Evolutionary conservation across 2,113 vertebrate genomes (phyloP), one percentile per base, ranked within the genome.

Genomic region (Himantopus leucocephalus): DNA sequence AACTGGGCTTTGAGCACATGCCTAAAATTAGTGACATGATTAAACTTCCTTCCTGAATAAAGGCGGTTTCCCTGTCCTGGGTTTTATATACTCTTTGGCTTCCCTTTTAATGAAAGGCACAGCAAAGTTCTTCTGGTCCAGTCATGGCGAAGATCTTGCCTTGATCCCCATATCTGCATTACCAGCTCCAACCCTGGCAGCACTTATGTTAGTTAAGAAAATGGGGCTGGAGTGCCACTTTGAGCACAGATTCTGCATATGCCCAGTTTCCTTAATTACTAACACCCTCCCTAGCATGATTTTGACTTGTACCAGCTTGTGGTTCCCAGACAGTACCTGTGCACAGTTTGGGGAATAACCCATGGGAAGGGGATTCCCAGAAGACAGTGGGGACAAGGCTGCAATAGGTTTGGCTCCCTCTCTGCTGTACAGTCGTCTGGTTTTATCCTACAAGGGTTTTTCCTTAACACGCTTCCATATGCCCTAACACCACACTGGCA

Each of bases 1-100:
- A 58, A 1, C 0, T 2, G 27, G 34, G 30, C 30, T 81, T 58
- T 72, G 16, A 89, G 45, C 27, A 80, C 9, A 5, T 12, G 17
- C 15, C 29, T 66, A 7, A 22, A 13, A 15, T 21, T 41, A 85
- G 13, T 0, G 2, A n/a, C 0, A 2, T 32, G 73, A 30, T 41
- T 50, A 24, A 48, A 4, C 32, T 81, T 81, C 37, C 20, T 68
- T 81, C 55, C 37, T 55, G 14, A 85, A 53, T 3, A n/a, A 45
- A 63, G 27, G 22, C 47, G 50, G 12, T 55, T 91, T 89, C 37
- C 13, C 15, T 71, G 8, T 14, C 59, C 15, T 50, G 32, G 17
- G 4, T 21, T 84, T 58, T 58, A 2, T 22, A 18, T 2, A 30
- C 43, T 20, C 1, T 24, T 87, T 75, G 37, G 45, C 35, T 86